Conservation (phyloP, 2,113 vertebrate genomes). For the Pachycephala philippinensis region DNA sequence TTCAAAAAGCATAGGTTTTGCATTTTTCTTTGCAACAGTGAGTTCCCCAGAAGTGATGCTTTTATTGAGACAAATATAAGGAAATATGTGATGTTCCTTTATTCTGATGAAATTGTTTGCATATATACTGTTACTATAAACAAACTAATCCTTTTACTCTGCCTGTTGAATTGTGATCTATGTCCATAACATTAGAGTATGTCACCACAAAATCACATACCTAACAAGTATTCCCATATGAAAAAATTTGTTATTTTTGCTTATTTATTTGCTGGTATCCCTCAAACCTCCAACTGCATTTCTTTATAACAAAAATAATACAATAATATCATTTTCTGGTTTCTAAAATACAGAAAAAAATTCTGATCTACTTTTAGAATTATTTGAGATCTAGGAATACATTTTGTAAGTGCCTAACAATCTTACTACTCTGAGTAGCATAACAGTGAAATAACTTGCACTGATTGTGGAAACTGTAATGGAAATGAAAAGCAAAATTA, state of each 20-base stretch:
- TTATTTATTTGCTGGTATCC: background rate
- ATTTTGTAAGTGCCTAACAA: background rate
- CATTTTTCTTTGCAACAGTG: background rate
- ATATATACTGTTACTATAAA: background rate
- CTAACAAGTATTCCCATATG: background rate
- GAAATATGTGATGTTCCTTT: background rate
- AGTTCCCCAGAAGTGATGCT: background rate
- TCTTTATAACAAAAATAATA: background rate
- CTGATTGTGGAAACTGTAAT: rapidly evolving
- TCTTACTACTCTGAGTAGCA: background rate
- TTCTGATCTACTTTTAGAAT: background rate
- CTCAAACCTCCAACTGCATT: background rate
- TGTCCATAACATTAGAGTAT: background rate
- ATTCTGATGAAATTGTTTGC: background rate
- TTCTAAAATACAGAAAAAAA: background rate
- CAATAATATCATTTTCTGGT: background rate
- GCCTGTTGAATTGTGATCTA: background rate
- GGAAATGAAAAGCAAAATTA: background rate
- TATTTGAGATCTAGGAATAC: background rate
- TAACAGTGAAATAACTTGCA: background rate
- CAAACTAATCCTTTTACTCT: background rate
- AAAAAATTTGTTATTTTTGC: background rate
- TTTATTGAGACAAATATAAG: background rate
- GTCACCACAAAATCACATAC: background rate
- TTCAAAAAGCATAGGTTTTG: background rate